A percentile compares a stretch with the other conserved stretches of the same genome.
These are phyloP conservation scores for Saccostrea echinata DNA, from an alignment of 1,140 invertebrate species.

Conservation along the genomic window DNA sequence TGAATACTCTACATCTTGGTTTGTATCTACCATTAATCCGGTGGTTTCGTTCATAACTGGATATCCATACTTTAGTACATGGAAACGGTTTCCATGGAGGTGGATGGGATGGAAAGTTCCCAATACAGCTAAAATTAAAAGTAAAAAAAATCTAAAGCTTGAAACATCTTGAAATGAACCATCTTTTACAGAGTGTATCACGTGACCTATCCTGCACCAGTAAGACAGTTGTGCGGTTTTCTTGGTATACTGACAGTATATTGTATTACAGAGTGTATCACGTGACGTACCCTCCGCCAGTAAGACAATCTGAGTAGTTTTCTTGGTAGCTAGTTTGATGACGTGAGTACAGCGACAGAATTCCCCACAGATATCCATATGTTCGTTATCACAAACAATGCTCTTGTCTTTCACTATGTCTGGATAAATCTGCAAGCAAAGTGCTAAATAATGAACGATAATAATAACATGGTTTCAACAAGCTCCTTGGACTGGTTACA, in stretches of 20 bases:
- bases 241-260: too few relatives aligned
- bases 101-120: slow-evolving; percentile 38
- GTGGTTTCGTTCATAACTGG: neutral
- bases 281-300: neutral
- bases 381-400: neutral
- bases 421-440: neutral
- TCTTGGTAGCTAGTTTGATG: neutral
- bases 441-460: neutral
- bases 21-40: neutral
- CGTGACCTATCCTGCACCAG: too few relatives aligned
- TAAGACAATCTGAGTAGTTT: neutral
- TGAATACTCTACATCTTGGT: slow-evolving; percentile 14
- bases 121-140: too few relatives aligned
- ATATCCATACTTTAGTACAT: slow-evolving; percentile 36
- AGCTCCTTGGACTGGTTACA: too few relatives aligned
- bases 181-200: too few relatives aligned
- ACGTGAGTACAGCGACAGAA: neutral
- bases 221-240: too few relatives aligned
- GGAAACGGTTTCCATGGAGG: slow-evolving; percentile 42
- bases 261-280: too few relatives aligned
- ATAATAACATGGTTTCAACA: neutral
- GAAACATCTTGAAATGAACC: too few relatives aligned
- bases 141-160: too few relatives aligned
- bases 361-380: neutral
- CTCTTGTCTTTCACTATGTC: neutral